Conservation (phyloP, 2,888 invertebrate species). For the Cataglyphis altisquamis region DNA sequence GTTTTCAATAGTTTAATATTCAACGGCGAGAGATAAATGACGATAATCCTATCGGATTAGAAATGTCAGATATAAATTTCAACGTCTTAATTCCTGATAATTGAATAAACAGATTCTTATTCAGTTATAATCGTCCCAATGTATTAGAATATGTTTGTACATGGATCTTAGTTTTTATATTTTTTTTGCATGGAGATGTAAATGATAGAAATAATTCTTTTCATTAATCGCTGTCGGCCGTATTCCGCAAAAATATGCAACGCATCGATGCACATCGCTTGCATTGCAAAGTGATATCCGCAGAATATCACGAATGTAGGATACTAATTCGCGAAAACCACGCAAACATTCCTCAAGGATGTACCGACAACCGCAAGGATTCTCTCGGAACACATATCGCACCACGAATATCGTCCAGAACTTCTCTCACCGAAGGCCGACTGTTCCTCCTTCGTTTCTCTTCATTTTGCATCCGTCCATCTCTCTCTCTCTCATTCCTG, state of each 20-base stretch:
- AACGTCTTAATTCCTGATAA: constrained; percentile 34
- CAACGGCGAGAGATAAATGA: constrained; percentile 25
- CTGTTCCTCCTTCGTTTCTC: constrained; percentile 60
- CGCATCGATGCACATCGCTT: not conserved
- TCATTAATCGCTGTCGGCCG: constrained; percentile 20
- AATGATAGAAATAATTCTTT: constrained; percentile 26
- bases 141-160: not conserved
- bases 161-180: not conserved
- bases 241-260: not conserved
- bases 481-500: constrained; percentile 21
- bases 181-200: not conserved
- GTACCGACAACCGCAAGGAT: constrained; percentile 57
- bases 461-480: constrained; percentile 48
- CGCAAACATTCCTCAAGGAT: constrained; percentile 50
- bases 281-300: not conserved
- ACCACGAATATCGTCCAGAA: constrained; percentile 56
- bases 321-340: constrained; percentile 42
- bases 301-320: constrained; percentile 14
- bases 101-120: not conserved
- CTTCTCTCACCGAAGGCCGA: constrained; percentile 48
- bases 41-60: constrained; percentile 35
- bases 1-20: constrained; percentile 13
- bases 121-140: not conserved
- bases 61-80: constrained; percentile 30
- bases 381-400: constrained; percentile 50